phyloP scores from a whole-genome alignment of 2,888 invertebrate species.

The Lasioglossum villosulum region DNA sequence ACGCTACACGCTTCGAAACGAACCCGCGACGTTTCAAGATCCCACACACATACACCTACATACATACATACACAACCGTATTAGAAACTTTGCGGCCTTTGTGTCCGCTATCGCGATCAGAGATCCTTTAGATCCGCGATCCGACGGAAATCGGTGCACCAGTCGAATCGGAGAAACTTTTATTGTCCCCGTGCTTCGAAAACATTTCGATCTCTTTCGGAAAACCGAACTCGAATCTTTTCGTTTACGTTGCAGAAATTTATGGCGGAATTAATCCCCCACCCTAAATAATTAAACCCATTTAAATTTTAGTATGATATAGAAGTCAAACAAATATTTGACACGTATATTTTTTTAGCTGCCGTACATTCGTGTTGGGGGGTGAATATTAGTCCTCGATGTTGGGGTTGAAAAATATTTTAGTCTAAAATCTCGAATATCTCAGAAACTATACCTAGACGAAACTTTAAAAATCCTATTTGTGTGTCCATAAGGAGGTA shows the following conservation, averaged over 20 bases:
- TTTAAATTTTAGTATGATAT: no score
- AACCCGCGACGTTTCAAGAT: slow-evolving; percentile 6
- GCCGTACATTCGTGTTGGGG: no score
- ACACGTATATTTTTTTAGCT: no score
- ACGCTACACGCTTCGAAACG: slow-evolving; percentile 30
- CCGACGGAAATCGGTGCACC: not conserved
- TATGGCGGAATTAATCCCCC: no score
- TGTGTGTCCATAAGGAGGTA: no score
- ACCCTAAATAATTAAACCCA: not conserved
- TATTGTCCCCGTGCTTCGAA: not conserved
- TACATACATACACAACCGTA: not conserved
- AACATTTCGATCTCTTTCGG: not conserved
- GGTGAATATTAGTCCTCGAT: no score
- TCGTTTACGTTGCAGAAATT: not conserved
- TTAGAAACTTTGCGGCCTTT: slow-evolving; percentile 24
- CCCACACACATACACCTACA: not conserved
- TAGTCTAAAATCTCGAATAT: no score
- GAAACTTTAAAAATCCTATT: no score
- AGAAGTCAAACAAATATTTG: no score
- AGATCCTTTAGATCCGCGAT: not conserved
- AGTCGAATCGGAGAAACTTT: not conserved
- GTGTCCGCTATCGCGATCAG: slow-evolving; percentile 3
- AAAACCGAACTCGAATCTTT: not conserved
- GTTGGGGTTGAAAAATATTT: no score
- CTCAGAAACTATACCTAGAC: no score